Evolutionary conservation across 64 coral and sea anemone genomes (phyloP).

Genomic region (Pachyseris speciosa): DNA sequence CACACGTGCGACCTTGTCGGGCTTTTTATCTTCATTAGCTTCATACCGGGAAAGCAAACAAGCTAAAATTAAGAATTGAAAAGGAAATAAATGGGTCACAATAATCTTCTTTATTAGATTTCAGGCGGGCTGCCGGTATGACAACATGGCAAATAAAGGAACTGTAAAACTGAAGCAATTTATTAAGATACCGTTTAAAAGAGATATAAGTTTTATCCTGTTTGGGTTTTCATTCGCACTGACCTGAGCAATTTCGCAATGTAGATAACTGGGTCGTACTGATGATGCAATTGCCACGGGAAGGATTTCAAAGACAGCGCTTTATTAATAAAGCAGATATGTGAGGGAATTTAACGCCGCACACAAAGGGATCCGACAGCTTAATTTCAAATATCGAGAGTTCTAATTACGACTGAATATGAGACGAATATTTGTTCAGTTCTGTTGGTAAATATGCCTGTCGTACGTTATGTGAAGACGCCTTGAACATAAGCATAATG

Average conservation of each 20-base stretch:
- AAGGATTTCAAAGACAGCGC: too few relatives aligned
- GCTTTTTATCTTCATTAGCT: background rate
- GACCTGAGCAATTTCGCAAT: background rate
- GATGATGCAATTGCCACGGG: too few relatives aligned
- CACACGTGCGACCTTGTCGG: background rate
- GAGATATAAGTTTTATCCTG: background rate
- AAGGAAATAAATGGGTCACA: background rate
- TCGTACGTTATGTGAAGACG: background rate
- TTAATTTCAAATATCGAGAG: conserved; percentile 34
- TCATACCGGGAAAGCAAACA: conserved; percentile 20
- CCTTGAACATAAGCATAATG: background rate
- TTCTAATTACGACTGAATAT: conserved; percentile 17
- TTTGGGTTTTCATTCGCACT: background rate
- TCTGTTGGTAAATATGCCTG: background rate
- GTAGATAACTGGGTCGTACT: too few relatives aligned
- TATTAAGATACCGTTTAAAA: too few relatives aligned
- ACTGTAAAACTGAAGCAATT: background rate
- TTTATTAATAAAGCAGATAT: background rate
- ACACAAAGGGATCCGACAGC: background rate
- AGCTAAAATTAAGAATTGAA: background rate
- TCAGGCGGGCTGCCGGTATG: background rate
- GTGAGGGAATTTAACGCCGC: background rate
- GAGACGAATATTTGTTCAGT: background rate
- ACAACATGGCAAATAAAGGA: background rate
- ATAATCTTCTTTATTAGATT: conserved; percentile 11